A percentile compares a stretch with the other conserved stretches of the same genome.
These are phyloP conservation scores for Trichechus manatus DNA, from an alignment of 2,113 vertebrate genomes.

Conservation along the genomic window DNA sequence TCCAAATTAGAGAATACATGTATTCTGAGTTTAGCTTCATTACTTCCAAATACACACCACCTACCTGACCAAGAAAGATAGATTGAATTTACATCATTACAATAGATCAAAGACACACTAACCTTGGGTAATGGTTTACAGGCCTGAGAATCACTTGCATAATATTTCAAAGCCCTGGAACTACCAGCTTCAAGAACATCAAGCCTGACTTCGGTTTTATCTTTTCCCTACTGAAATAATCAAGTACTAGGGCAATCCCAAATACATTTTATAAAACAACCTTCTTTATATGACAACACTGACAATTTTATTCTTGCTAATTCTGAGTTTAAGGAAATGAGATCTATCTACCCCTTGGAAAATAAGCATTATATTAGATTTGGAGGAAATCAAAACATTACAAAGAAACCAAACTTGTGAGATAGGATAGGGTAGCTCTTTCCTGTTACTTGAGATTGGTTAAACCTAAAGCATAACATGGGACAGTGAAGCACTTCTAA, in stretches of 20 bases:
- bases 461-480: conserved; percentile 56
- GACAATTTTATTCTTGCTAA: conserved; percentile 57
- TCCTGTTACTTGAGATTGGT: conserved; percentile 49
- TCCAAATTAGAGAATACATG: conserved; percentile 53
- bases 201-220: conserved; percentile 48
- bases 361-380: conserved; percentile 54
- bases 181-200: conserved; percentile 70
- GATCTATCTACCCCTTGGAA: conserved; percentile 36
- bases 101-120: conserved; percentile 58
- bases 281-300: conserved; percentile 61
- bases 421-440: conserved; percentile 33
- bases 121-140: conserved; percentile 40
- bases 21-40: background rate
- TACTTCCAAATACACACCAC: conserved; percentile 59
- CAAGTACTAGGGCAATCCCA: conserved; percentile 58
- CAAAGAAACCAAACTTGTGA: conserved; percentile 47
- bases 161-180: conserved; percentile 43
- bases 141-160: background rate
- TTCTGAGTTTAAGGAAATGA: conserved; percentile 62
- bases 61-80: conserved; percentile 49
- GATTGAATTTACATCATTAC: conserved; percentile 11
- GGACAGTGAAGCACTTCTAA: conserved; percentile 65
- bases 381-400: conserved; percentile 60
- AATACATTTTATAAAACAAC: conserved; percentile 52
- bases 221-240: conserved; percentile 50